Base-by-base conservation (phyloP, 2,888 invertebrate genomes). In the Hirudinaria manillensis region DNA sequence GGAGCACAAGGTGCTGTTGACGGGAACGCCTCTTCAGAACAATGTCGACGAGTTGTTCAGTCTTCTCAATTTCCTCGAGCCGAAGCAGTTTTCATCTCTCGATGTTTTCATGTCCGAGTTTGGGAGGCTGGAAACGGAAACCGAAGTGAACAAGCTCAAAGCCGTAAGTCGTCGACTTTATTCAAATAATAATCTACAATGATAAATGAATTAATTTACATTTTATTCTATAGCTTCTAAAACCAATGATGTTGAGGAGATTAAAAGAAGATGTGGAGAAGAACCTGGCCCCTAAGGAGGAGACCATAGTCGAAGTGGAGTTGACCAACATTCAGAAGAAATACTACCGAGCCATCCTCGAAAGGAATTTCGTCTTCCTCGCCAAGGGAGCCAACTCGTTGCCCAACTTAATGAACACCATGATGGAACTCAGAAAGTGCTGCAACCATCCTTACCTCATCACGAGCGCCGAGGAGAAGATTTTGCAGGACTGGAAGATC, bases 371-470 rank as follows among this genome's bases (percentile, higher is more conserved):
- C 84, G 92, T 94, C 77, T 99, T 99, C 86, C 88, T 99, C 76
- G 91, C 94, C 76, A 97, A 97, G 87, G 92, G 93, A 72, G 91
- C 93, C 0, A 80, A 81, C 34, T 34, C 76, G 21, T 93, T 97
- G 83, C 99, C 99, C n/a, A 98, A 97, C 87, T 89, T 99, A 75
- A 98, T 99, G 96, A 99, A 99, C 84, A 98, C 98, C 0, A 98
- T 99, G 98, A 99, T 99, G 99, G 99, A 99, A 86, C 87, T 99
- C 78, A 88, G 99, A 80, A 99, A 99, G 84, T 99, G 99, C 85
- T 99, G 99, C 85, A 99, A 99, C 81, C 99, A 99, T 88, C 99
- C 99, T 0, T 99, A 96, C 87, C 88, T 99, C 77, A 88, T 99
- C 61, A 97, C 70, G 78, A 79, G 80, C 67, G 80, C 80, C 16